Evolutionary conservation across 1,140 invertebrate genomes (phyloP), one percentile per base, ranked within the genome.

Genomic region (Trissolcus basalis): DNA sequence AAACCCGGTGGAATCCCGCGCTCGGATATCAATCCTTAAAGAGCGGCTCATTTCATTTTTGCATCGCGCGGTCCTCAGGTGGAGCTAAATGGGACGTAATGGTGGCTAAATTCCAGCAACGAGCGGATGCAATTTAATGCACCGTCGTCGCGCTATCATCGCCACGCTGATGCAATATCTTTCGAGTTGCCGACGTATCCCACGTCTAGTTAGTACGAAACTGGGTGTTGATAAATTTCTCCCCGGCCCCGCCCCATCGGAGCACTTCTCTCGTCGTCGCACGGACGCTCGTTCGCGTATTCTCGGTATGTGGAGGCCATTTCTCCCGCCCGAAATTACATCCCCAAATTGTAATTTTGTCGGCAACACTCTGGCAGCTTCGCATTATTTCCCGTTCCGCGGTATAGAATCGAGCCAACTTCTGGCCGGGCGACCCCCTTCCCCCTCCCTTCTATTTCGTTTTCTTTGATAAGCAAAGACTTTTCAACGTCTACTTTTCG

Each of bases 61-160:
- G 27, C 47, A 54, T 55, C 50, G 39, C 49, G 27, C 44, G 71
- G 54, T 68, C 60, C 69, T 73, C 72, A 76, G 74, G 63, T 77
- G 70, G 64, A 68, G 70, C 67, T 67, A 61, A 65, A 72, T 60
- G 61, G 72, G 65, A 55, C 68, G 74, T 82, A 83, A 83, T 81
- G 75, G 82, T 72, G 80, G 81, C 84, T 87, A 86, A 86, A 86
- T 87, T 87, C 82, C 84, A 80, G 64, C 81, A 83, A 84, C 82
- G 84, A 80, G 80, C 84, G 85, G 84, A 86, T 85, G 85, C 85
- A 87, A 87, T 86, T 87, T 87, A 87, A 86, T 86, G 86, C 83
- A 85, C 78, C 85, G 82, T 86, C 85, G 82, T 80, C 84, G 82
- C 77, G 81, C 82, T 85, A 86, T 86, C 86, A 87, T 87, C 83